A percentile compares a stretch with the other conserved stretches of the same genome.
Evolutionary conservation across 2,888 invertebrate genomes (phyloP).

Genomic region (Rhopalosiphum nymphaeae): DNA sequence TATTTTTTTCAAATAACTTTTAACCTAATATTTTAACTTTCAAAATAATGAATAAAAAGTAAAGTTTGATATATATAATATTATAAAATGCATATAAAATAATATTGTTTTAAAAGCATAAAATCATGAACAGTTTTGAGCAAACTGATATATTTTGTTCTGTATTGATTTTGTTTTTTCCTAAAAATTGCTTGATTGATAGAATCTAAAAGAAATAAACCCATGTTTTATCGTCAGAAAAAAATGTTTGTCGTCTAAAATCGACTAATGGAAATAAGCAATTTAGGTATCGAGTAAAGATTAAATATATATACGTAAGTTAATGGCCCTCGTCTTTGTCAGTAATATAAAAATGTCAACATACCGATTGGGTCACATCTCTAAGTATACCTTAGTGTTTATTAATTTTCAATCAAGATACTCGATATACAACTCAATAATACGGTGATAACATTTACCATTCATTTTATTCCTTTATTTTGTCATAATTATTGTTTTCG

Average conservation of each 20-base stretch:
- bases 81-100: not conserved
- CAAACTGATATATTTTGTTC: not conserved
- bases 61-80: too few relatives aligned
- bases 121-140: not conserved
- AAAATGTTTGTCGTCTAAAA: not conserved
- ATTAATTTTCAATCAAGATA: too few relatives aligned
- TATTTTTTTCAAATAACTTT: too few relatives aligned
- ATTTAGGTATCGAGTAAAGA: not conserved
- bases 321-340: not conserved
- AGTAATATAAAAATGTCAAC: not conserved
- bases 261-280: not conserved
- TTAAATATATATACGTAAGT: not conserved
- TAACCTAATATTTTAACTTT: too few relatives aligned
- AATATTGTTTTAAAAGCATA: not conserved
- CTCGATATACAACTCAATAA: not conserved
- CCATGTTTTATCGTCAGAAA: not conserved
- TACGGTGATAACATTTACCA: not conserved
- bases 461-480: not conserved
- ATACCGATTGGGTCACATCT: not conserved
- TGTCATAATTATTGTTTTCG: not conserved
- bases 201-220: not conserved
- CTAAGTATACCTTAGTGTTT: not conserved
- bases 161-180: not conserved
- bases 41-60: too few relatives aligned
- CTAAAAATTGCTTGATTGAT: not conserved